Evolutionary conservation across 1,140 invertebrate genomes (phyloP).

Genomic region (Pseudomyrmex dendroicus): DNA sequence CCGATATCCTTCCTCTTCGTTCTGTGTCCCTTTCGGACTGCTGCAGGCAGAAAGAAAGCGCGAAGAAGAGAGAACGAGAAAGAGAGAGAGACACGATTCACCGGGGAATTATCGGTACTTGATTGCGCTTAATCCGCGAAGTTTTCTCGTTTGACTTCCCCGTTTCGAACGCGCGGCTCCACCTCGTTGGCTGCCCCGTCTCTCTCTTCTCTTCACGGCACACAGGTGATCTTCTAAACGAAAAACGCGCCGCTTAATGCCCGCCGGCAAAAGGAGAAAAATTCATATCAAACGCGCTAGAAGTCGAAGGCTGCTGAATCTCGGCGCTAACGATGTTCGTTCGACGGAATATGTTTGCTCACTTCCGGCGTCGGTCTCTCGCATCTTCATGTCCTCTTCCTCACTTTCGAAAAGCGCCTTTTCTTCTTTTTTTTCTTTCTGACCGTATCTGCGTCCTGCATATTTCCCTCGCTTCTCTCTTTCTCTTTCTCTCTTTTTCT

Average conservation of each 20-base stretch:
- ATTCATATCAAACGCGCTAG: conserved; percentile 70
- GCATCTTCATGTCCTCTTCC: background rate
- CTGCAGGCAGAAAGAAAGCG: background rate
- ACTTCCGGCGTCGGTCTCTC: conserved; percentile 36
- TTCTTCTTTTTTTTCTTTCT: background rate
- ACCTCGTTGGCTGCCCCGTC: conserved; percentile 20
- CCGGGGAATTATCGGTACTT: conserved; percentile 72
- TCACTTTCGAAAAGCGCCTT: background rate
- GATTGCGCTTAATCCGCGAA: conserved; percentile 75
- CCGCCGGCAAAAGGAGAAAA: conserved; percentile 42
- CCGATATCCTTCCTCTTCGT: conserved; percentile 18
- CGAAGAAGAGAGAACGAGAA: background rate
- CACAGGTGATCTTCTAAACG: conserved; percentile 36
- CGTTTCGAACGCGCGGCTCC: conserved; percentile 38
- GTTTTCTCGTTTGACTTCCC: conserved; percentile 74
- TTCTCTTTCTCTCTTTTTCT: background rate
- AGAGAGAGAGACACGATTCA: conserved; percentile 60
- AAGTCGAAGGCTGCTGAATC: conserved; percentile 55
- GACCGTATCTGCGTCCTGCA: background rate
- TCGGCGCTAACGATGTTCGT: conserved; percentile 65
- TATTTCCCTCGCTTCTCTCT: background rate
- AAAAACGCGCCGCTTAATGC: conserved; percentile 58
- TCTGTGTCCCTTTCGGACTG: background rate
- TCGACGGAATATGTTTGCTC: conserved; percentile 68
- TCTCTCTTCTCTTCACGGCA: no score